A percentile compares a stretch with the other conserved stretches of the same genome.
phyloP scores from a whole-genome alignment of 2,797 vertebrate genomes.

The Brachyalestes nurse region DNA sequence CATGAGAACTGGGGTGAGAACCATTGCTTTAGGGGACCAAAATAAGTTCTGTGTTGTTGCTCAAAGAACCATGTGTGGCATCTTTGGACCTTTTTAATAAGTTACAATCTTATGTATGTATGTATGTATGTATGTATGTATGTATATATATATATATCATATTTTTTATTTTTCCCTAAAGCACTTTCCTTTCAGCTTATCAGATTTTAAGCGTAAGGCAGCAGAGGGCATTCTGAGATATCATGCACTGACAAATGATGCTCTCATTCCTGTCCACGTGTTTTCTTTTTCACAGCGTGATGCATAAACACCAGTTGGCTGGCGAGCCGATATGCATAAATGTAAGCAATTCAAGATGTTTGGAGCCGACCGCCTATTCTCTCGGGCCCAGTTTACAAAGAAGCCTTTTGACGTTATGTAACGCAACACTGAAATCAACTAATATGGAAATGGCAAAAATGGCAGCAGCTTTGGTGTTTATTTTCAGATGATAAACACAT shows the following conservation, averaged over 20 bases:
- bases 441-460: slow-evolving; percentile 19
- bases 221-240: background rate
- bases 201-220: background rate
- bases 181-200: background rate
- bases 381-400: slow-evolving; percentile 1
- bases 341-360: slow-evolving; percentile 27
- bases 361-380: background rate
- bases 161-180: no score
- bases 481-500: slow-evolving; percentile 18
- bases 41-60: no score
- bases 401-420: background rate
- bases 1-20: no score
- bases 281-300: background rate
- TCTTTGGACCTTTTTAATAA: no score
- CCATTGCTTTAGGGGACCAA: no score
- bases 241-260: background rate
- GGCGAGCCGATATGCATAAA: background rate
- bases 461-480: background rate
- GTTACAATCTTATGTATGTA: no score
- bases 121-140: no score
- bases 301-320: slow-evolving; percentile 4
- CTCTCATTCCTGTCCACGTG: background rate
- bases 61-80: no score
- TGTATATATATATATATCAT: no score
- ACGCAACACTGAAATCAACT: slow-evolving; percentile 8